Conservation (phyloP, 2,113 vertebrate genomes). For the Petrocephalus zakoni region DNA sequence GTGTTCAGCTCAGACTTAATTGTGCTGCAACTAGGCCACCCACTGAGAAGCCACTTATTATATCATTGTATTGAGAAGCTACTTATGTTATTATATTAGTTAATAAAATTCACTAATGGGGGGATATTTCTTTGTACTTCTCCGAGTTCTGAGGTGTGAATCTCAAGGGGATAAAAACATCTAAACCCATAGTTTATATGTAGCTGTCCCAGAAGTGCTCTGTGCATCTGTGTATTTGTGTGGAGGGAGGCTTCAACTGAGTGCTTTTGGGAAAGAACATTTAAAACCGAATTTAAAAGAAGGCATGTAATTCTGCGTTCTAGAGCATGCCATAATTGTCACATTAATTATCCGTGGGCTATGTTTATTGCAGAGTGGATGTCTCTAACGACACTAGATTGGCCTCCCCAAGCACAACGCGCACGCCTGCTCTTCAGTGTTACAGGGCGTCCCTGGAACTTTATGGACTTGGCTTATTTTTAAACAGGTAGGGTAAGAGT, state of each 20-base stretch:
- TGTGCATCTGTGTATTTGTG: neutral
- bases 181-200: neutral
- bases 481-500: neutral
- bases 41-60: neutral
- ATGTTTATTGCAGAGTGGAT: neutral
- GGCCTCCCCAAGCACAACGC: neutral
- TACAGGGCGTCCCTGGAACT: neutral
- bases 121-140: neutral
- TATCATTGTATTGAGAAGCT: neutral
- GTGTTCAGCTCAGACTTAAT: neutral
- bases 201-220: neutral
- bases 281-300: neutral
- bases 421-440: neutral
- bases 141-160: neutral
- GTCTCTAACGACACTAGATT: neutral
- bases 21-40: neutral
- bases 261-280: neutral
- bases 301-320: neutral
- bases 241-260: neutral
- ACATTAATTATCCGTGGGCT: neutral
- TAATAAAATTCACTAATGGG: neutral
- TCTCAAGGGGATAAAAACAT: neutral
- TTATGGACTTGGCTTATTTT: neutral
- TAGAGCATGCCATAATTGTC: neutral
- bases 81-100: neutral